Percentiles rank a stretch among this genome's conserved stretches.
Conservation (phyloP, 2,888 invertebrate species). For the Epicampocera succincta region DNA sequence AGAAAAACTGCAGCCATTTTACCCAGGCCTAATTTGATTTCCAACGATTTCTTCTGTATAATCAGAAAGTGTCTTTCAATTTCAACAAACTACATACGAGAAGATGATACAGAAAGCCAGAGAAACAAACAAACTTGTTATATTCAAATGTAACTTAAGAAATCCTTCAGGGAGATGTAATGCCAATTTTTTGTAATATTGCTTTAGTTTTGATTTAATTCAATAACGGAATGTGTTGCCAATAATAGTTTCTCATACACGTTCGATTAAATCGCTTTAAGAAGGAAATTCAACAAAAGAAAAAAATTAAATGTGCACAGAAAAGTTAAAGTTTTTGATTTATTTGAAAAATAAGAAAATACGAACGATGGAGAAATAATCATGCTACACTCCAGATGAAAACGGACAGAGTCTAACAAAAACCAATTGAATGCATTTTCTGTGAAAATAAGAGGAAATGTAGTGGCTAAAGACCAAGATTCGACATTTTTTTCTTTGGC, state of each 20-base stretch:
- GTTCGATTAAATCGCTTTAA: slow-evolving; percentile 26
- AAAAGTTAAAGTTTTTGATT: slow-evolving; percentile 26
- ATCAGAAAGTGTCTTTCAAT: slow-evolving; percentile 1
- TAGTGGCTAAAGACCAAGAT: slow-evolving; percentile 12
- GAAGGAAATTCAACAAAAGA: slow-evolving; percentile 21
- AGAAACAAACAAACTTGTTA: neutral
- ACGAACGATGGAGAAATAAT: neutral
- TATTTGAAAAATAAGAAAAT: neutral
- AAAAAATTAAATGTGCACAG: slow-evolving; percentile 19
- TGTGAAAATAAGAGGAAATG: slow-evolving; percentile 20
- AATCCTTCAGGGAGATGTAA: slow-evolving; percentile 22
- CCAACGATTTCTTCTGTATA: no score
- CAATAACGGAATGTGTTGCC: slow-evolving; percentile 64
- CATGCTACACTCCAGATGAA: slow-evolving; percentile 8
- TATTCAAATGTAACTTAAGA: slow-evolving; percentile 51
- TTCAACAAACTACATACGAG: slow-evolving; percentile 35
- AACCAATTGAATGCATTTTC: slow-evolving; percentile 10
- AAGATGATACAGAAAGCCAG: slow-evolving; percentile 21
- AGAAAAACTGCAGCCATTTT: no score
- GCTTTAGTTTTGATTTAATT: slow-evolving; percentile 60
- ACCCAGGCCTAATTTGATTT: no score
- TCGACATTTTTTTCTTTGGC: neutral
- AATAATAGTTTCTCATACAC: slow-evolving; percentile 58
- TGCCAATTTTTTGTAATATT: slow-evolving; percentile 46
- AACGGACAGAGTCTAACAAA: neutral